A percentile compares a stretch with the other conserved stretches of the same genome.
Evolutionary conservation across 2,888 invertebrate species (phyloP).

Genomic region (Galerucella nymphaeae): DNA sequence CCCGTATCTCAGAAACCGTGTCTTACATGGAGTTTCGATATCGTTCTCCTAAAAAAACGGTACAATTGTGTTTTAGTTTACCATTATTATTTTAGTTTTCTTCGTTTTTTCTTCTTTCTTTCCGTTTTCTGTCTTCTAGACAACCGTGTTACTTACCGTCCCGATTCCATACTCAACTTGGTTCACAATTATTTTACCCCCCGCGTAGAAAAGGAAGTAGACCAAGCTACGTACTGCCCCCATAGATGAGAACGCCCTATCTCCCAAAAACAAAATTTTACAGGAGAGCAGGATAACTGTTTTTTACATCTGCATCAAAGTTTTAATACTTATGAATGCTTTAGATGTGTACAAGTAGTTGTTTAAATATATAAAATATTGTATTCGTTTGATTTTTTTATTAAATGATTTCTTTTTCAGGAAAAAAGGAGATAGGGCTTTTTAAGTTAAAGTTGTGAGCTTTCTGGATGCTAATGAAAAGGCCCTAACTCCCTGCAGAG

Average conservation of each 20-base stretch:
- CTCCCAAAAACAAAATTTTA: not conserved
- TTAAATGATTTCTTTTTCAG: not conserved
- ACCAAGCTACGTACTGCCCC: not conserved
- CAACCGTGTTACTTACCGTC: no score
- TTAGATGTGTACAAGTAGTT: conserved; percentile 2
- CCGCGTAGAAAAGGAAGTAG: no score
- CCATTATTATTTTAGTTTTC: no score
- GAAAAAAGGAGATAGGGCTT: not conserved
- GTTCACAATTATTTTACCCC: no score
- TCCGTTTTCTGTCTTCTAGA: no score
- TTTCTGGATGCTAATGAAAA: not conserved
- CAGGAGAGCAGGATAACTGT: not conserved
- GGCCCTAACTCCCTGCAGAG: not conserved
- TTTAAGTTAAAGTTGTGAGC: not conserved
- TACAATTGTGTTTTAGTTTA: no score
- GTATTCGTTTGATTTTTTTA: not conserved
- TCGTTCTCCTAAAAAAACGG: no score
- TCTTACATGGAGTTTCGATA: no score
- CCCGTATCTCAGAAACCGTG: no score
- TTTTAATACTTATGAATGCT: not conserved
- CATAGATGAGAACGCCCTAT: not conserved
- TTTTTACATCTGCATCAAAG: conserved; percentile 3
- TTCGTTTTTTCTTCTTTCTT: no score
- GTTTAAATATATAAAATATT: not conserved
- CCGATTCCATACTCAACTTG: no score